phyloP scores from a whole-genome alignment of 2,888 invertebrate species.

The Cheilosia vulpina region DNA sequence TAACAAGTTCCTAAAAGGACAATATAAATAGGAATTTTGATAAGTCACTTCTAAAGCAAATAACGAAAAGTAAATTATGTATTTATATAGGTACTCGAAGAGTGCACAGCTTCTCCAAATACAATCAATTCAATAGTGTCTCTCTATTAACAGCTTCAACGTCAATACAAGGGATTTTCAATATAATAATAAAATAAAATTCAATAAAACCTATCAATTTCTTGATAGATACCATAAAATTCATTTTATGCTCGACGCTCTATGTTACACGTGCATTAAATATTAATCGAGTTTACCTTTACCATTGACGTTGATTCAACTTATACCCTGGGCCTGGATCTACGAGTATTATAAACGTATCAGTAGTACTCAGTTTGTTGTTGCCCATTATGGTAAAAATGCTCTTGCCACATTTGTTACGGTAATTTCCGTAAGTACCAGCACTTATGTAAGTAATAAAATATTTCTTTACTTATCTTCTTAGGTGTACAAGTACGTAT shows the following conservation, averaged over 20 bases:
- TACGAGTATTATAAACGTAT: neutral
- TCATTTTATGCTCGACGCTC: constrained; percentile 31
- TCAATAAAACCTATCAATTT: constrained; percentile 24
- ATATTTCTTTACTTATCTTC: constrained; percentile 41
- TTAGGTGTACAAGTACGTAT: neutral
- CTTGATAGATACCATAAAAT: constrained; percentile 13
- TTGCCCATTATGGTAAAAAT: constrained; percentile 9
- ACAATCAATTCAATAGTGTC: neutral
- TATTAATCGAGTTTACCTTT: constrained; percentile 41
- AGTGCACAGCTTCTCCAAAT: no score
- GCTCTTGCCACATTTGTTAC: constrained; percentile 38
- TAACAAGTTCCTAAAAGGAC: no score
- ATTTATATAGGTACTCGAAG: no score
- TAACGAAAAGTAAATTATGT: no score
- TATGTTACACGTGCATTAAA: constrained; percentile 28
- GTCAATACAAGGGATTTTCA: neutral
- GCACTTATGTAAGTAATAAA: constrained; percentile 39
- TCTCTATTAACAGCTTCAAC: neutral
- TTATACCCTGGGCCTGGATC: neutral
- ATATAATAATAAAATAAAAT: constrained; percentile 2
- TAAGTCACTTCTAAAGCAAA: no score
- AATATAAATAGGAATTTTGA: no score
- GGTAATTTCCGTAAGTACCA: constrained; percentile 23
- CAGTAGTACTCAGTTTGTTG: constrained; percentile 39
- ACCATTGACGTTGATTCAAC: constrained; percentile 29